Evolutionary conservation across 2,888 invertebrate genomes (phyloP).

Genomic region (Erannis defoliaria): DNA sequence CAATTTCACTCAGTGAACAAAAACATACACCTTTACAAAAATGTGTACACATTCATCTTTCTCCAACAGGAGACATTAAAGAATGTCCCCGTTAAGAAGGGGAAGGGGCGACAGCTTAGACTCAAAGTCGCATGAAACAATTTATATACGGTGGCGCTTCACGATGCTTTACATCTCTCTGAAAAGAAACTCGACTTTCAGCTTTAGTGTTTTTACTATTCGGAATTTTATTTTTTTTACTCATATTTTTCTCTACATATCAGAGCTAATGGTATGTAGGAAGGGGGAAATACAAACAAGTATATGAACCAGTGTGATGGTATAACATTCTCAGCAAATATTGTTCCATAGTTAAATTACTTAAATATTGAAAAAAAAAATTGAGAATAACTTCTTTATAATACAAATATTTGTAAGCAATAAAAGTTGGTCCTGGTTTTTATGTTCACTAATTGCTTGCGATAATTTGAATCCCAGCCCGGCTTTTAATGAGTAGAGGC

Average conservation of each 20-base stretch:
- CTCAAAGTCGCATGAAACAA: conserved; percentile 69
- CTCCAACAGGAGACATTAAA: conserved; percentile 82
- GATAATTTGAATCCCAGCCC: conserved; percentile 73
- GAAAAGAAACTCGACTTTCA: conserved; percentile 53
- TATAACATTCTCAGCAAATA: too few species aligned
- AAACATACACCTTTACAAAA: conserved; percentile 83
- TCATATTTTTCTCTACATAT: conserved; percentile 68
- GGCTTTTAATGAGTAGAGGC: conserved; percentile 73
- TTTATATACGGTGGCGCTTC: conserved; percentile 50
- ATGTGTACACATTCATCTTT: conserved; percentile 85
- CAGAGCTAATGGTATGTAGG: conserved; percentile 67
- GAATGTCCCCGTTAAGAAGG: conserved; percentile 82
- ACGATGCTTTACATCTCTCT: conserved; percentile 43
- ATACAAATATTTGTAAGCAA: too few species aligned
- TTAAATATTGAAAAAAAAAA: too few species aligned
- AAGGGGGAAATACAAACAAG: conserved; percentile 56
- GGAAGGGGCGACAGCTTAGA: conserved; percentile 73
- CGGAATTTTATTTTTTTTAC: conserved; percentile 60
- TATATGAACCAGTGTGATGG: neutral
- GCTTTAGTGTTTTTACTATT: conserved; percentile 50
- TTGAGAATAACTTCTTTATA: too few species aligned
- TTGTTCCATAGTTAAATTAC: too few species aligned
- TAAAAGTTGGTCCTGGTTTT: neutral
- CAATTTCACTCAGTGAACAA: conserved; percentile 77
- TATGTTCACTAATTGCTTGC: conserved; percentile 59